Base-by-base conservation (phyloP, 2,113 vertebrate genomes). In the Tetrao urogallus region DNA sequence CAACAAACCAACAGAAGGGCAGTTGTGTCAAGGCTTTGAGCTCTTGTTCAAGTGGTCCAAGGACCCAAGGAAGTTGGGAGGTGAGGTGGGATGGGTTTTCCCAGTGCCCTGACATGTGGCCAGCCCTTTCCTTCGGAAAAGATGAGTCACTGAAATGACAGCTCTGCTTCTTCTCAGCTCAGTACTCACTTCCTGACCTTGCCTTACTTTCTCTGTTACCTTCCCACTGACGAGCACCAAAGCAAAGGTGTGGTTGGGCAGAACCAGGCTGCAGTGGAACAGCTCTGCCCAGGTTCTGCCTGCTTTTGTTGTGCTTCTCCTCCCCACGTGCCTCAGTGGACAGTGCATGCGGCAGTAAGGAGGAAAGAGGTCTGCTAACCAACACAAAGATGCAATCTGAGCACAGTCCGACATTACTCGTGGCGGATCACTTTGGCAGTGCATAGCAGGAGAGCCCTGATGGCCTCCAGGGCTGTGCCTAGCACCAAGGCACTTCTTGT, bases 331-430 rank as follows among this genome's bases (percentile, higher is more conserved):
- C 61, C 34, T 32, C 9, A 1, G 2, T 1, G 13, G 38, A 28
- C 20, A 48, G 30, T 21, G 45, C 21, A 4, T 3, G 12, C 45
- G 38, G 27, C 32, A 56, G 34, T 6, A 71, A 34, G 71, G 47
- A 47, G 42, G 43, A 40, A 71, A 38, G 40, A 13, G 14, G 40
- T 25, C 50, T 32, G 1, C 69, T 40, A 40, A 48, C 70, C 42
- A 40, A 34, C 58, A 40, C 24, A 19, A 60, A 65, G 64, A 24
- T 12, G 61, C 9, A 47, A 45, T 52, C 24, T 8, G 43, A 71
- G 64, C 57, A 11, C 34, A 24, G 86, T 10, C 11, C 0, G 1
- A 42, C 28, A 0, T 42, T 15, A 19, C 48, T 2, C 3, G 0
- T 2, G 27, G 9, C 10, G 6, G 42, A 13, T 69, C 1, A 5